Percentiles rank a stretch among this genome's conserved stretches.
Conservation (phyloP, 2,113 vertebrate species). For the Phalacrocorax pelagicus region DNA sequence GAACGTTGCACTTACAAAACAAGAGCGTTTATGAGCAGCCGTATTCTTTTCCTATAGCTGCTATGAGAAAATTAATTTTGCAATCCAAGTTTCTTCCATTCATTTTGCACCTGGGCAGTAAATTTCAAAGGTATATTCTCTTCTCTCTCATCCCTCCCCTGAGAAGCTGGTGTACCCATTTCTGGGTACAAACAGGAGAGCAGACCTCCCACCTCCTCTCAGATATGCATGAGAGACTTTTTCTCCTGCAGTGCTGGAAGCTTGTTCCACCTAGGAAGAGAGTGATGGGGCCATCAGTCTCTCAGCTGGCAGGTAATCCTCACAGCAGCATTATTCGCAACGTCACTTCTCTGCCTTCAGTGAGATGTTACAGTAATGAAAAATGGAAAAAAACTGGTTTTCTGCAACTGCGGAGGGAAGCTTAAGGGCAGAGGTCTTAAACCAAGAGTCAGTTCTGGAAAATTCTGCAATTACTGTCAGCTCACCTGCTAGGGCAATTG, state of each 20-base stretch:
- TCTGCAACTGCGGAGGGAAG: not conserved
- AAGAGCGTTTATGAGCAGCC: not conserved
- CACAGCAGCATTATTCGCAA: not conserved
- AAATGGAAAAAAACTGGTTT: not conserved
- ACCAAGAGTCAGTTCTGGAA: not conserved
- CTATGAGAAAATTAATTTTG: not conserved
- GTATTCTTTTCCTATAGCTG: not conserved
- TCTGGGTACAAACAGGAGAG: not conserved
- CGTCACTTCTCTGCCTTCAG: not conserved
- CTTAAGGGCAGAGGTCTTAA: not conserved
- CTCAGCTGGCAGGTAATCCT: not conserved
- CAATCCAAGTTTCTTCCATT: not conserved
- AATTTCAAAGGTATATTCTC: not conserved
- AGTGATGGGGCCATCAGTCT: not conserved
- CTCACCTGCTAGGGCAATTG: not conserved
- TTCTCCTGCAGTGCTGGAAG: not conserved
- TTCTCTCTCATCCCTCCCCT: not conserved
- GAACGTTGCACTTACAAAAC: not conserved
- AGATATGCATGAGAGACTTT: not conserved
- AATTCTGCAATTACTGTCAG: not conserved
- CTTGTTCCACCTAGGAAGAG: not conserved
- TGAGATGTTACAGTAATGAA: not conserved
- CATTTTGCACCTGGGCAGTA: not conserved
- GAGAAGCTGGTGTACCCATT: not conserved
- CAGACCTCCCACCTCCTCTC: not conserved